Evolutionary conservation across 2,797 vertebrate species (phyloP).

Genomic region (Masticophis lateralis): DNA sequence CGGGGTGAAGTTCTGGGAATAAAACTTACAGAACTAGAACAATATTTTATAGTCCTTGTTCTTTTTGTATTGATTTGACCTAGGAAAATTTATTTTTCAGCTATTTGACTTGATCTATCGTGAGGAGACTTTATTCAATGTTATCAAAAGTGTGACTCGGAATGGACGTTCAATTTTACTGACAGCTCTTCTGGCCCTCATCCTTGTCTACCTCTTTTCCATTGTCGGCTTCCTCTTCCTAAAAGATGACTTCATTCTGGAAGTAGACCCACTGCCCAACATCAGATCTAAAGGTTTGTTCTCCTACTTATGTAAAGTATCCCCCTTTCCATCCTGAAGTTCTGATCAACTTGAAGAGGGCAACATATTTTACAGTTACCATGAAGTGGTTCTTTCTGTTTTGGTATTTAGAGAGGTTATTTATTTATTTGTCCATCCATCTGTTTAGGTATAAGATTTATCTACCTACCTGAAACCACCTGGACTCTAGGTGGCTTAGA

Average conservation of each 20-base stretch:
- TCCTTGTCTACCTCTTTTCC: conserved; percentile 98
- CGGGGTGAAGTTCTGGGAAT: background rate
- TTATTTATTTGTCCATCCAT: background rate
- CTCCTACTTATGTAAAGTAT: rapidly evolving
- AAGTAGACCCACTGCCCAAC: conserved; percentile 84
- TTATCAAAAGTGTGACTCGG: conserved; percentile 95
- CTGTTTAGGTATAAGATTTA: background rate
- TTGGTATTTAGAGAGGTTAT: background rate
- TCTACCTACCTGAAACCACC: background rate
- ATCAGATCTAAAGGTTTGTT: conserved; percentile 70
- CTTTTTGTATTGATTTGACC: background rate
- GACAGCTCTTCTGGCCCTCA: conserved; percentile 94
- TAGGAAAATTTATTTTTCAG: conserved; percentile 65
- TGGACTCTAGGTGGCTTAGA: background rate
- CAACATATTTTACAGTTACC: background rate
- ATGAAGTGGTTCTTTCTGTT: background rate
- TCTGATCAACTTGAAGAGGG: background rate
- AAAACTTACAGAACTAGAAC: conserved; percentile 37
- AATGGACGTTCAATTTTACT: conserved; percentile 96
- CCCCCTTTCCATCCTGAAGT: background rate
- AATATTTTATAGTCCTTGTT: background rate
- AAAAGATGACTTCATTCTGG: conserved; percentile 95
- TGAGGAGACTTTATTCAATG: conserved; percentile 94
- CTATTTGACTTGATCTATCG: conserved; percentile 96
- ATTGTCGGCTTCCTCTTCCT: conserved; percentile 95